Evolutionary conservation across 2,888 invertebrate species (phyloP), one percentile per base, ranked within the genome.

Genomic region (Saturnia pavonia): DNA sequence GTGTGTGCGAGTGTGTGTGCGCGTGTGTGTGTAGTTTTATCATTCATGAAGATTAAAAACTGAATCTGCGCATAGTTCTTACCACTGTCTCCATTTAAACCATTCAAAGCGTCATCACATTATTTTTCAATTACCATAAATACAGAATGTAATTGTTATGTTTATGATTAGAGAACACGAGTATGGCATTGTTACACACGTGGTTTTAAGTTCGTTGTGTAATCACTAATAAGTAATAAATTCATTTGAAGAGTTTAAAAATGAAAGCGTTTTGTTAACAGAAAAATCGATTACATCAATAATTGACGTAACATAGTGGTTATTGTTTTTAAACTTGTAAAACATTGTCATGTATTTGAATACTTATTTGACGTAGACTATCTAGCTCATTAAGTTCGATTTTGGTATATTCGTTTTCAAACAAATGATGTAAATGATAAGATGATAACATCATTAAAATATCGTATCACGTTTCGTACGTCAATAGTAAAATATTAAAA

Each of bases 101-200:
- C 27, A 25, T 60, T 14, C 14, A 4, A 14, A 1, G 4, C 12
- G 27, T 27, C 25, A 14, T 27, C 25, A 14, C 0, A 27, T 57
- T 57, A 60, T 27, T 60, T 60, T 60, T 27, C 57, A 60, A 27
- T 60, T 27, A 60, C 27, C 57, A 60, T 60, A 60, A 60, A 27
- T 27, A 27, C 12, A 7, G 27, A 27, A 27, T 60, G 3, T 6
- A 27, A 27, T 27, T 25, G 57, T 27, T 27, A 2, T 60, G 25
- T 27, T 25, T 60, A 25, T 27, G 27, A 60, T 60, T 27, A 60
- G 9, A 60, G 11, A 27, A 60, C 25, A 27, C 25, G 57, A 19
- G 16, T 60, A 54, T 22, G 19, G 22, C 11, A 60, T 60, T 27
- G 27, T 60, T 60, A 27, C 11, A 27, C 57, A 14, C 57, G 57